These are phyloP conservation scores for Apomyelois bistriatella DNA, from an alignment of 2,888 invertebrate genomes.

Conservation along the genomic window DNA sequence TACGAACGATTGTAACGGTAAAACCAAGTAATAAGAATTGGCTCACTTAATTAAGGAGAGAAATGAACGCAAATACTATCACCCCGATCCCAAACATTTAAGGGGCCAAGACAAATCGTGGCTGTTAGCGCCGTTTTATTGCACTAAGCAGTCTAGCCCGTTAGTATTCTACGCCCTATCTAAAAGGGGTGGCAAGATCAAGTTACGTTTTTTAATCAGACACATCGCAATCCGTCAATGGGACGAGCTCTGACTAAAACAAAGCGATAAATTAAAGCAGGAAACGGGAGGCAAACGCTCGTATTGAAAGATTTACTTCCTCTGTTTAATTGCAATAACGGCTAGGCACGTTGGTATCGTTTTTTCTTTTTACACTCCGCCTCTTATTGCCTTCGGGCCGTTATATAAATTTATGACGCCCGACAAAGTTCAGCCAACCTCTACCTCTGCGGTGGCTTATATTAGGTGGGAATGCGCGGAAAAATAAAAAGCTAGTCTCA, in stretches of 20 bases:
- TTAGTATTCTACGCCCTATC: conserved; percentile 40
- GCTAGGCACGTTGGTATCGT: conserved; percentile 80
- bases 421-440: conserved; percentile 78
- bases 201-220: conserved; percentile 75
- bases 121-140: conserved; percentile 15
- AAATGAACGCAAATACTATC: neutral
- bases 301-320: conserved; percentile 81
- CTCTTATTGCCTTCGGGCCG: conserved; percentile 79
- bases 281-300: conserved; percentile 74
- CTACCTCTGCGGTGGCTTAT: conserved; percentile 58
- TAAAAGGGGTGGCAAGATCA: conserved; percentile 59
- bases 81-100: conserved; percentile 6
- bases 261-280: conserved; percentile 78
- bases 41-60: conserved; percentile 7
- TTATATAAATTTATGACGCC: conserved; percentile 80
- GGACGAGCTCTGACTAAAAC: conserved; percentile 75
- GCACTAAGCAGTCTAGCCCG: conserved; percentile 13
- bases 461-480: conserved; percentile 75
- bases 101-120: conserved; percentile 17
- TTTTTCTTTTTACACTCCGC: conserved; percentile 79
- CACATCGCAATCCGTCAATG: conserved; percentile 75
- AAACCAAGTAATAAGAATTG: conserved; percentile 1
- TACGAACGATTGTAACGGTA: neutral
- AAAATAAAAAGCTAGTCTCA: conserved; percentile 74
- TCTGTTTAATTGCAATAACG: conserved; percentile 81